Evolutionary conservation across 2,113 vertebrate genomes (phyloP), one percentile per base, ranked within the genome.

Genomic region (Lucifuga dentata): DNA sequence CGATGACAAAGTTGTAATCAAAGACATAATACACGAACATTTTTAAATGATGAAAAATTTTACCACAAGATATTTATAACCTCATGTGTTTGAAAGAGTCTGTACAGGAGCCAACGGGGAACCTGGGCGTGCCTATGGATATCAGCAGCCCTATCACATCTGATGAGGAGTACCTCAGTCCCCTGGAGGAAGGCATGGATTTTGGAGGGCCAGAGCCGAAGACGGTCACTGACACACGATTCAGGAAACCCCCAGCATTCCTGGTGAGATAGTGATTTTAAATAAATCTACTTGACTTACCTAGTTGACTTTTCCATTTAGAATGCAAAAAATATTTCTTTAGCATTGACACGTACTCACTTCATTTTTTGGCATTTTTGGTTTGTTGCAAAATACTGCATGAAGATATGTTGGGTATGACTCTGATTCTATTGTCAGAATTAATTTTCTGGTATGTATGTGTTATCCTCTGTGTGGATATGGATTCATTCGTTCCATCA

Each of bases 111-210:
- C 85, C 83, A 61, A 92, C 72, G 67, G 81, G 87, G 23, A 85
- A 82, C 71, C 73, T 94, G 68, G 56, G 90, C 3, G 70, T 94
- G 46, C 90, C 89, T 24, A 81, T 91, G 74, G 94, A 95, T 12
- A 88, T 96, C 81, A 94, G 92, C 93, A 99, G 98, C 77, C 97
- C 97, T 11, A 95, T 98, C 81, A 98, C 98, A 10, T 99, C 98
- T 0, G 98, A 99, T 0, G 98, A 99, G 79, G 97, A 99, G 78
- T 99, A 99, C 73, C 92, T 99, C 78, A 99, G 98, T 61, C 97
- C 98, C 2, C 80, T 96, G 84, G 98, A 99, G 89, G 98, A 99
- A 61, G 92, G 94, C 52, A 92, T 94, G 0, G 98, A 98, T 46
- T 93, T 94, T 0, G 64, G 92, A 35, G 84, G 67, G 26, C 72